Evolutionary conservation across 2,888 invertebrate genomes (phyloP).

Genomic region (Phyllotreta cruciferae): DNA sequence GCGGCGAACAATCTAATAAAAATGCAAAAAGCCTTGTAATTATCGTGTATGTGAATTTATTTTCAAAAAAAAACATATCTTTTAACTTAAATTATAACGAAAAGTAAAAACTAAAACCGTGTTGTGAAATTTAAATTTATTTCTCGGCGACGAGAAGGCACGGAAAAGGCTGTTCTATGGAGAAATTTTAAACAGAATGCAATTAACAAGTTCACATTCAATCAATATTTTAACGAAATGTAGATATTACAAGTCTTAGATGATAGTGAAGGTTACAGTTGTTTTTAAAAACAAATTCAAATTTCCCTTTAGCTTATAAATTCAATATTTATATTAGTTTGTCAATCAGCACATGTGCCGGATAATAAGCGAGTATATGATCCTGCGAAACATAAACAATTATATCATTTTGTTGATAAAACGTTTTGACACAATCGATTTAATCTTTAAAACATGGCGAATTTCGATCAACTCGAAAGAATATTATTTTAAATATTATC

Average conservation of each 20-base stretch:
- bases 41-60: too few species aligned
- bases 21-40: too few species aligned
- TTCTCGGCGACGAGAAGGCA: too few species aligned
- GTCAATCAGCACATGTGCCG: slow-evolving; percentile 21
- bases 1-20: too few species aligned
- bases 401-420: slow-evolving; percentile 22
- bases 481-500: too few species aligned
- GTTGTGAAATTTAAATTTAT: too few species aligned
- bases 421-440: slow-evolving; percentile 17
- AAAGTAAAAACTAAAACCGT: too few species aligned
- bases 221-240: slow-evolving; percentile 11
- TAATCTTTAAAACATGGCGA: slow-evolving; percentile 5
- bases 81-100: too few species aligned
- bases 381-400: slow-evolving; percentile 19
- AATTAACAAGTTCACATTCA: background rate
- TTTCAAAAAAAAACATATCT: too few species aligned
- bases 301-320: slow-evolving; percentile 15
- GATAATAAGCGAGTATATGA: slow-evolving; percentile 5
- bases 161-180: too few species aligned
- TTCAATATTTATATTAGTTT: slow-evolving; percentile 24
- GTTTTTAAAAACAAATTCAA: slow-evolving; percentile 18
- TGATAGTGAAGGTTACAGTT: slow-evolving; percentile 16
- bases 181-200: background rate
- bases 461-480: too few species aligned
- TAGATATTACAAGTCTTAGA: slow-evolving; percentile 18